These are phyloP conservation scores for Paradoxurus hermaphroditus DNA, from an alignment of 2,113 vertebrate species.

Conservation along the genomic window DNA sequence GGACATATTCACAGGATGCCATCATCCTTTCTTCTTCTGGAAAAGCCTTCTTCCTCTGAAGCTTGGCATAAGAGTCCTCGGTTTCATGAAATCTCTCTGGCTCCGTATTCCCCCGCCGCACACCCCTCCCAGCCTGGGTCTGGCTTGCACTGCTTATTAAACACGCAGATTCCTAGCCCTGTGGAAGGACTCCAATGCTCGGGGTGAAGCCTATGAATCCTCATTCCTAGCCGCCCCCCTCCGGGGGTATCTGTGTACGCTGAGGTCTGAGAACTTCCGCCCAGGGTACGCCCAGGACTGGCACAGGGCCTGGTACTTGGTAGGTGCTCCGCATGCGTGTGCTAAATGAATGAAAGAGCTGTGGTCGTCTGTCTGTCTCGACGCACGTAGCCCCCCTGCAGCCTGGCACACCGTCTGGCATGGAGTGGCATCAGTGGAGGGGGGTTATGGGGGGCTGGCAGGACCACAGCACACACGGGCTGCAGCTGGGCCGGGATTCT, in stretches of 20 bases:
- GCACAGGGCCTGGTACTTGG: not conserved
- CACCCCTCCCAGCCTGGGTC: not conserved
- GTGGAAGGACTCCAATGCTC: not conserved
- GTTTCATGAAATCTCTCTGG: not conserved
- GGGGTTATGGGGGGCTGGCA: not conserved
- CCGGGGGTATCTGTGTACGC: not conserved
- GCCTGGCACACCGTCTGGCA: not conserved
- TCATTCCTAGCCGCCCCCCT: not conserved
- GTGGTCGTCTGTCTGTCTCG: not conserved
- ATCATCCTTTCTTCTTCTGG: not conserved
- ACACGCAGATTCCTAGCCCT: not conserved
- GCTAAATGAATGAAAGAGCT: not conserved
- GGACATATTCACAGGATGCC: not conserved
- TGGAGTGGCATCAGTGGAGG: fast-evolving
- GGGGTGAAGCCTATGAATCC: not conserved
- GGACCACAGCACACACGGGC: not conserved
- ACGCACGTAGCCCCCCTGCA: not conserved
- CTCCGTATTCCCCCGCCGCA: not conserved
- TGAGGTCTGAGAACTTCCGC: not conserved
- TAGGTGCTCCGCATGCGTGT: not conserved
- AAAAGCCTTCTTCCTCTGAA: not conserved
- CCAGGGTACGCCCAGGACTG: not conserved
- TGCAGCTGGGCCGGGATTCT: not conserved
- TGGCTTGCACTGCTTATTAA: not conserved
- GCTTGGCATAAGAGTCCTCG: not conserved